phyloP scores from a whole-genome alignment of 2,888 invertebrate genomes.

The Bimastos eiseni region DNA sequence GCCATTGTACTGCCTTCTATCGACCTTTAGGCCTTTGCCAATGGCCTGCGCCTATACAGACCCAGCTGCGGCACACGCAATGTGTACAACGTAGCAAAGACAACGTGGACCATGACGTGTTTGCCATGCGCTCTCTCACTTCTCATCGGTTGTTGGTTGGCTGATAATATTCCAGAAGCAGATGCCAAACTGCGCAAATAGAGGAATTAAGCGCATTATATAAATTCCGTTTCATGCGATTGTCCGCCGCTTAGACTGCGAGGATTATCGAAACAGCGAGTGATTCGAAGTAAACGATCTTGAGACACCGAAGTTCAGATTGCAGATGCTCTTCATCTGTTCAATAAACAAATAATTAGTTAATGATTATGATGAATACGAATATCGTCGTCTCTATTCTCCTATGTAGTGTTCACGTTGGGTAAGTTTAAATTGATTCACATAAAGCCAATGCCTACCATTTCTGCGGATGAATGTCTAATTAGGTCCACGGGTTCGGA shows the following conservation, averaged over 20 bases:
- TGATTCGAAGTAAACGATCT: not conserved
- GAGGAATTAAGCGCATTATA: not conserved
- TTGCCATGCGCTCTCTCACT: not conserved
- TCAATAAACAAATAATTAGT: not conserved
- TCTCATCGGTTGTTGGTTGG: not conserved
- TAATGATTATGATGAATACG: slow-evolving; percentile 13
- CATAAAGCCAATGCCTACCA: not conserved
- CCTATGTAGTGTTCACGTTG: not conserved
- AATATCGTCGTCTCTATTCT: not conserved
- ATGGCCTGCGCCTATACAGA: not conserved
- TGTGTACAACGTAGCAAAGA: not conserved
- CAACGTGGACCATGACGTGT: slow-evolving; percentile 13
- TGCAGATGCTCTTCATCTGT: not conserved
- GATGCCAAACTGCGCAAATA: not conserved
- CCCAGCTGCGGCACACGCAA: not conserved
- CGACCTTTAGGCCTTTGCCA: not conserved
- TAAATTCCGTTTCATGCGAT: not conserved
- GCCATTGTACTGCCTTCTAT: not conserved
- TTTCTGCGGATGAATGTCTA: too few relatives aligned
- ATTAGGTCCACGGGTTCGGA: too few relatives aligned
- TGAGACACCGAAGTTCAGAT: not conserved
- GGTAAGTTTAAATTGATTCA: not conserved
- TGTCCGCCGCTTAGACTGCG: not conserved
- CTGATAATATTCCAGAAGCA: not conserved
- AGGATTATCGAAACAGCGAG: not conserved